A percentile compares a stretch with the other conserved stretches of the same genome.
Conservation (phyloP, 2,113 vertebrate species). For the Phasianus colchicus region DNA sequence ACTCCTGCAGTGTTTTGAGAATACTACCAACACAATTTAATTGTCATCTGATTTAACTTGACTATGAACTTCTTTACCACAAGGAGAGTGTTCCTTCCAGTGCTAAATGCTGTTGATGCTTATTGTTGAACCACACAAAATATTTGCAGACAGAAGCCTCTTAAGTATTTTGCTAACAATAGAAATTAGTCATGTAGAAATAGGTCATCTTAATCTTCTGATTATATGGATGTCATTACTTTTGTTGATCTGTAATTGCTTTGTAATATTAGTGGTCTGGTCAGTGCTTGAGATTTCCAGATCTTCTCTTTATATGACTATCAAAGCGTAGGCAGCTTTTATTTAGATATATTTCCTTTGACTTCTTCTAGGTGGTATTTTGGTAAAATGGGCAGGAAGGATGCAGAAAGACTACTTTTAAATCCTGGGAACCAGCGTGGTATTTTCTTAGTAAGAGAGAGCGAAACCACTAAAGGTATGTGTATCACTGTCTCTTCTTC, state of each 20-base stretch:
- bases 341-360: not conserved
- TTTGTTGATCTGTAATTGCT: not conserved
- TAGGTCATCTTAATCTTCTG: not conserved
- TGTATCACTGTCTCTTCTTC: conserved; percentile 5
- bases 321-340: not conserved
- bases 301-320: not conserved
- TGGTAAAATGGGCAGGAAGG: conserved; percentile 99
- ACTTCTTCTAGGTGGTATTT: conserved; percentile 94
- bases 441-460: conserved; percentile 95
- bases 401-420: conserved; percentile 94
- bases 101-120: not conserved
- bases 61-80: not conserved
- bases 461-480: conserved; percentile 99
- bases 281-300: not conserved
- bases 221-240: not conserved
- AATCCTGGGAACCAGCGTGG: conserved; percentile 94
- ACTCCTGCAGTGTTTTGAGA: not conserved
- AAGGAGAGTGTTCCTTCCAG: not conserved
- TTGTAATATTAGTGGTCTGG: not conserved
- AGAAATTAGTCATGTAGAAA: not conserved
- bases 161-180: not conserved
- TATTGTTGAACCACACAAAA: not conserved
- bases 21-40: not conserved
- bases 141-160: not conserved
- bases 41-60: not conserved